Percentiles rank a stretch among this genome's conserved stretches.
Evolutionary conservation across 2,113 vertebrate genomes (phyloP).

Genomic region (Malurus melanocephalus): DNA sequence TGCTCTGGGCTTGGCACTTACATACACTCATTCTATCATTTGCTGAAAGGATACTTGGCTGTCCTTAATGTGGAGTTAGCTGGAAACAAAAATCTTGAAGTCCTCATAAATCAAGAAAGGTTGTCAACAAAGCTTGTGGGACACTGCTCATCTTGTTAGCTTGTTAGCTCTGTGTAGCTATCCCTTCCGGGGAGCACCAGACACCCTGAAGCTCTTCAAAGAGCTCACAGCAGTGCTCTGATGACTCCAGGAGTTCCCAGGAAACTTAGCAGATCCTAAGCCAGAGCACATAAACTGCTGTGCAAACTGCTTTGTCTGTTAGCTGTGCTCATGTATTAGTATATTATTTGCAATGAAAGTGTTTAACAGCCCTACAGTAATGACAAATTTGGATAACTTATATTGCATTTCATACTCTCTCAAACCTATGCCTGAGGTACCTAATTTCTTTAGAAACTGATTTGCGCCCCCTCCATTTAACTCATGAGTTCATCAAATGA

Average conservation of each 20-base stretch:
- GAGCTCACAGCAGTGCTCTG: not conserved
- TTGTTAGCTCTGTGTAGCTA: not conserved
- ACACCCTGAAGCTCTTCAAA: not conserved
- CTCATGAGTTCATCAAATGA: not conserved
- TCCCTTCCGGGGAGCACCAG: not conserved
- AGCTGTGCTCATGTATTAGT: not conserved
- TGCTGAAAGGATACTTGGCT: not conserved
- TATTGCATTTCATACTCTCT: not conserved
- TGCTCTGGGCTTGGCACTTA: not conserved
- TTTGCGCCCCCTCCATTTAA: not conserved
- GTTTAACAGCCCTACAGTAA: not conserved
- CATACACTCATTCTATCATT: not conserved
- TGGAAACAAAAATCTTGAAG: not conserved
- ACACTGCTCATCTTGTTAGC: not conserved
- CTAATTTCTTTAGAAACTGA: not conserved
- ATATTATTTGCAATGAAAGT: not conserved
- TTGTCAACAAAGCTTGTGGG: not conserved
- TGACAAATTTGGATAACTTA: not conserved
- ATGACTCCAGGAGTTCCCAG: not conserved
- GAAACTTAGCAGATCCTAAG: not conserved
- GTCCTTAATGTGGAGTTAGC: not conserved
- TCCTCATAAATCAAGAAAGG: not conserved
- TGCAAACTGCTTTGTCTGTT: not conserved
- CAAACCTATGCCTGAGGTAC: not conserved
- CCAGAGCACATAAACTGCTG: not conserved